phyloP scores from a whole-genome alignment of 37 sponge, comb jelly and placozoan genomes.

The Trichoplax adhaerens region DNA sequence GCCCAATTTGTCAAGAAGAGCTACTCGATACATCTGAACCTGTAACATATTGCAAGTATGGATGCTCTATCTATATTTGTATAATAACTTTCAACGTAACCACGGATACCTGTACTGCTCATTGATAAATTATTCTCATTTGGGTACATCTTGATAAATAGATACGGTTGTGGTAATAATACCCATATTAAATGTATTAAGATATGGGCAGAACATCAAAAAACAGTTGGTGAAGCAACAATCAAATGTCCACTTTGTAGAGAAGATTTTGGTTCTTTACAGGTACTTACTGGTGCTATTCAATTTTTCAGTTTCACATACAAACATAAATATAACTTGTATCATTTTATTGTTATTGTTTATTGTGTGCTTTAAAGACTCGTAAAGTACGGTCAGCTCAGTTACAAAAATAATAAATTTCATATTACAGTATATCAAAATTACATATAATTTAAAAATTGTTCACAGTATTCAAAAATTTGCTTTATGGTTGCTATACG shows the following conservation, averaged over 20 bases:
- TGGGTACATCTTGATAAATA: background rate
- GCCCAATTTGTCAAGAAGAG: constrained; percentile 91
- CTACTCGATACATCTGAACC: constrained; percentile 24
- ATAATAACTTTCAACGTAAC: background rate
- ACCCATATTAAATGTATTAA: constrained; percentile 86
- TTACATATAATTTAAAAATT: no score
- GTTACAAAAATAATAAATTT: constrained; percentile 4
- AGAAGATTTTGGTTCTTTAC: constrained; percentile 56
- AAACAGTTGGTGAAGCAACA: constrained; percentile 33
- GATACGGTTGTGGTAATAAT: constrained; percentile 66
- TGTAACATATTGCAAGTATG: constrained; percentile 43
- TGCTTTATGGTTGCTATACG: background rate
- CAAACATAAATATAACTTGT: no score
- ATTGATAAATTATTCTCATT: no score
- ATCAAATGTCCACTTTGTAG: constrained; percentile 85
- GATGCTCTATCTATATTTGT: background rate
- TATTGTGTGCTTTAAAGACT: constrained; percentile 1
- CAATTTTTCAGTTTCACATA: no score
- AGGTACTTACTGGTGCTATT: constrained; percentile 16
- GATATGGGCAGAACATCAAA: constrained; percentile 88
- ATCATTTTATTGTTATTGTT: no score
- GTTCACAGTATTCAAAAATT: no score
- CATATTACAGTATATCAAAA: constrained; percentile 1
- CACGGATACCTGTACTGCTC: no score
- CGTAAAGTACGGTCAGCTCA: constrained; percentile 2